Base-by-base conservation (phyloP, 2,888 invertebrate species). In the Parnassius apollo region DNA sequence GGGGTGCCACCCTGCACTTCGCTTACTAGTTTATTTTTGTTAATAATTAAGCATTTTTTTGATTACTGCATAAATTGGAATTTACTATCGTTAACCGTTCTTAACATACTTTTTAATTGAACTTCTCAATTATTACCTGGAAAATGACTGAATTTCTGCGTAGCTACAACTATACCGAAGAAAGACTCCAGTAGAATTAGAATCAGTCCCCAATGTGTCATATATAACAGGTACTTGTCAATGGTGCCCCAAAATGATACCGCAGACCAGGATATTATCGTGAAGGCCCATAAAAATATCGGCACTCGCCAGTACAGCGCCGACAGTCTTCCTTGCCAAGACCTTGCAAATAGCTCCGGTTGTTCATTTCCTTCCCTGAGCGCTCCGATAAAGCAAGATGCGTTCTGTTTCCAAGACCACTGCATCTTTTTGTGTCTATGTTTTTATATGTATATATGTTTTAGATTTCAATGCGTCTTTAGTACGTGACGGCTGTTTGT, bases 161-260 rank as follows among this genome's bases (percentile, higher is more conserved):
- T 67, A 56, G 84, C 75, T 9, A 88, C 87, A 22, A 82, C 63
- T 65, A 89, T 83, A 13, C 90, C 91, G 62, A 91, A 85, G 9
- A 79, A 67, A 0, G 86, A 79, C 68, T 91, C 88, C 52, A 85
- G 63, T 57, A 86, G 75, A 53, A 91, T 83, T 59, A 91, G 75
- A 3, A 88, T 68, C 46, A 93, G 80, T 2, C 93, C 93, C 93
- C 93, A 93, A 70, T 93, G 92, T 7, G 93, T 93, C 84, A 93
- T 91, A 73, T 93, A 93, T 22, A 93, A 76, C 64, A 91, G 81
- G 78, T 88, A 93, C 80, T 86, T 91, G 65, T 82, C 83, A 1
- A 75, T 75, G 1, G 86, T 85, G 18, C 88, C 88, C 88, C 90
- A 90, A 74, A 91, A 88, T 66, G 72, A 77, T 1, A 76, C 67